Conservation (phyloP, 2,888 invertebrate genomes). For the Leptura quadrifasciata region DNA sequence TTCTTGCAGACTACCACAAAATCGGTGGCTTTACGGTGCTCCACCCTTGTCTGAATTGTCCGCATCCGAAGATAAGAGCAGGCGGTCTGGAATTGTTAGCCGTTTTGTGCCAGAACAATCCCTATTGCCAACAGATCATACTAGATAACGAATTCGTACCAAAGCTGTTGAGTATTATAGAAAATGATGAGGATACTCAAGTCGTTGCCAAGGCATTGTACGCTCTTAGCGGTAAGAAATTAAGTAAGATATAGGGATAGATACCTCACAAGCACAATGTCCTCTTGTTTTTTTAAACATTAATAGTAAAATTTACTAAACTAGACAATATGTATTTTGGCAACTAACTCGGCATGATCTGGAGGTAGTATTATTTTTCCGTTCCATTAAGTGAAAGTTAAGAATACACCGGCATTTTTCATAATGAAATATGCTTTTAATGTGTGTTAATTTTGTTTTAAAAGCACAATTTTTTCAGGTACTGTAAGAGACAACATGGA, state of each 20-base stretch:
- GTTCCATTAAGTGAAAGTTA: background rate
- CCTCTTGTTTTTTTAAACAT: no score
- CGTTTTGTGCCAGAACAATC: slow-evolving; percentile 90
- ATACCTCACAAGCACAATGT: no score
- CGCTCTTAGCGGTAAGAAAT: slow-evolving; percentile 83
- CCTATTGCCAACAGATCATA: slow-evolving; percentile 85
- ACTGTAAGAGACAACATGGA: slow-evolving; percentile 79
- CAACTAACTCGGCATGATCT: no score
- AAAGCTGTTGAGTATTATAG: slow-evolving; percentile 78
- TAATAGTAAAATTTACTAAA: no score
- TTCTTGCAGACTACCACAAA: slow-evolving; percentile 84
- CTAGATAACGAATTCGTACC: slow-evolving; percentile 81
- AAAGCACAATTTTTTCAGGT: slow-evolving; percentile 74
- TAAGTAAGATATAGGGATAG: background rate
- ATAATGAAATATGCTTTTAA: background rate
- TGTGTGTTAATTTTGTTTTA: background rate
- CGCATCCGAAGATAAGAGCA: slow-evolving; percentile 79
- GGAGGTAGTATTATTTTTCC: no score
- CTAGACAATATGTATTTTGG: no score
- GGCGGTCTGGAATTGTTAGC: slow-evolving; percentile 83
- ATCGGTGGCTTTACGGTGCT: slow-evolving; percentile 88
- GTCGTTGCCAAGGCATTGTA: slow-evolving; percentile 84
- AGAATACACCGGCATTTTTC: background rate
- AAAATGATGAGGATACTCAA: slow-evolving; percentile 76
- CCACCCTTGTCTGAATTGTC: slow-evolving; percentile 79